Evolutionary conservation across 2,113 vertebrate genomes (phyloP).

Genomic region (Platichthys flesus): DNA sequence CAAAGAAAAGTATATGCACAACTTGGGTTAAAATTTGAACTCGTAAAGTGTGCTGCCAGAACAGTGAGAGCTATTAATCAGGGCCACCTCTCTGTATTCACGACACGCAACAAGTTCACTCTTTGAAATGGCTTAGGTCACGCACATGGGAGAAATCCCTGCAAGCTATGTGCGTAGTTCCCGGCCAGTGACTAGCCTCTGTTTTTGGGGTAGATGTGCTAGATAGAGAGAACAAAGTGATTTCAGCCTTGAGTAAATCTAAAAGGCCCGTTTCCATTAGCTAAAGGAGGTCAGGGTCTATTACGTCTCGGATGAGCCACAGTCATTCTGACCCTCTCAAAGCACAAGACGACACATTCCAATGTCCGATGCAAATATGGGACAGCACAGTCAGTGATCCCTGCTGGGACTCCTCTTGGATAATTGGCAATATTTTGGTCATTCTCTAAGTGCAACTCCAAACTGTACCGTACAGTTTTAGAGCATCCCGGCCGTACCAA

Average conservation of each 20-base stretch:
- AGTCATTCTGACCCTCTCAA: conserved; percentile 60
- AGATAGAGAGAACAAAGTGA: conserved; percentile 73
- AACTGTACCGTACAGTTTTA: conserved; percentile 27
- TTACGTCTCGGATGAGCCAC: conserved; percentile 62
- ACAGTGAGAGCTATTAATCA: conserved; percentile 46
- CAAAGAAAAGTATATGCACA: conserved; percentile 37
- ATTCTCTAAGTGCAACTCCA: conserved; percentile 18
- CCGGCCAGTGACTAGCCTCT: conserved; percentile 33
- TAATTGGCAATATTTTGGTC: conserved; percentile 43
- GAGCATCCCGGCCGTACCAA: conserved; percentile 36
- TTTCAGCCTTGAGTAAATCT: conserved; percentile 79
- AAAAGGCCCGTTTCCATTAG: conserved; percentile 81
- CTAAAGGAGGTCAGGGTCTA: conserved; percentile 77
- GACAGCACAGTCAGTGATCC: conserved; percentile 3
- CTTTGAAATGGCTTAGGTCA: conserved; percentile 65
- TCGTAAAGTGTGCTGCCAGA: conserved; percentile 26
- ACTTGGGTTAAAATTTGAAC: conserved; percentile 45
- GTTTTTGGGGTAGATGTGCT: conserved; percentile 58
- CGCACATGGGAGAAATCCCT: conserved; percentile 56
- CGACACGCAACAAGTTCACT: conserved; percentile 43
- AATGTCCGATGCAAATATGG: conserved; percentile 49
- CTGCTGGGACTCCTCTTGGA: conserved; percentile 5
- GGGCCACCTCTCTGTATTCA: conserved; percentile 68
- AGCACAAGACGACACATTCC: conserved; percentile 46
- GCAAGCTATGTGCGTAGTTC: conserved; percentile 53